Evolutionary conservation across 2,888 invertebrate genomes (phyloP).

Genomic region (Spicauda simplicius): DNA sequence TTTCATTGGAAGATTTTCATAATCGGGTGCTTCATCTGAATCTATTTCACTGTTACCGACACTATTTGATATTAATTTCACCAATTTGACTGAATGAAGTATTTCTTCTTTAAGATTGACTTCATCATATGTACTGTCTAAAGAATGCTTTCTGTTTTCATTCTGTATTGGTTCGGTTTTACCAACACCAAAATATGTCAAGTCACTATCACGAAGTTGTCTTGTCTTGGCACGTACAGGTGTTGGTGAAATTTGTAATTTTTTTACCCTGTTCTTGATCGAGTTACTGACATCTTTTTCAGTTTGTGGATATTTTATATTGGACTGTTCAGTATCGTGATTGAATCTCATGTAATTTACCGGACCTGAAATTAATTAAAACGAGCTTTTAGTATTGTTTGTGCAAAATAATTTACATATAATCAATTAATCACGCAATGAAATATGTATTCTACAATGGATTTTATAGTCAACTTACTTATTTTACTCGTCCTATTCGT

Average conservation of each 20-base stretch:
- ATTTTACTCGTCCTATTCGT: slow-evolving; percentile 60
- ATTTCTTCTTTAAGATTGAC: slow-evolving; percentile 60
- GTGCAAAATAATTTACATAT: no score
- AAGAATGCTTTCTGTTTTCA: slow-evolving; percentile 31
- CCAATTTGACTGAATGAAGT: slow-evolving; percentile 72
- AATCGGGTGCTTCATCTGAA: slow-evolving; percentile 71
- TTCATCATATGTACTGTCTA: slow-evolving; percentile 41
- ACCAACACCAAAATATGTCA: slow-evolving; percentile 84
- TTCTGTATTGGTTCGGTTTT: slow-evolving; percentile 46
- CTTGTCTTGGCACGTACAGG: slow-evolving; percentile 66
- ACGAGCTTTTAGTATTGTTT: background rate
- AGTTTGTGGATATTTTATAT: slow-evolving; percentile 18
- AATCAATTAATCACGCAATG: background rate
- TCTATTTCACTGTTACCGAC: slow-evolving; percentile 76
- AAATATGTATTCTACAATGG: background rate
- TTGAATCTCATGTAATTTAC: slow-evolving; percentile 7
- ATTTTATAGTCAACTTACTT: slow-evolving; percentile 51
- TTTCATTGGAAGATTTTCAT: slow-evolving; percentile 69
- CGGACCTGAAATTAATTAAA: slow-evolving; percentile 32
- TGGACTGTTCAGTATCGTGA: slow-evolving; percentile 12
- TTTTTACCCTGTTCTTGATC: slow-evolving; percentile 54
- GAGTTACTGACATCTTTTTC: slow-evolving; percentile 31
- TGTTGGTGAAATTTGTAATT: slow-evolving; percentile 57
- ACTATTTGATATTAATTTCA: slow-evolving; percentile 71
- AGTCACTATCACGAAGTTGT: slow-evolving; percentile 84